phyloP scores from a whole-genome alignment of 2,113 vertebrate genomes.

The Syrrhaptes paradoxus region DNA sequence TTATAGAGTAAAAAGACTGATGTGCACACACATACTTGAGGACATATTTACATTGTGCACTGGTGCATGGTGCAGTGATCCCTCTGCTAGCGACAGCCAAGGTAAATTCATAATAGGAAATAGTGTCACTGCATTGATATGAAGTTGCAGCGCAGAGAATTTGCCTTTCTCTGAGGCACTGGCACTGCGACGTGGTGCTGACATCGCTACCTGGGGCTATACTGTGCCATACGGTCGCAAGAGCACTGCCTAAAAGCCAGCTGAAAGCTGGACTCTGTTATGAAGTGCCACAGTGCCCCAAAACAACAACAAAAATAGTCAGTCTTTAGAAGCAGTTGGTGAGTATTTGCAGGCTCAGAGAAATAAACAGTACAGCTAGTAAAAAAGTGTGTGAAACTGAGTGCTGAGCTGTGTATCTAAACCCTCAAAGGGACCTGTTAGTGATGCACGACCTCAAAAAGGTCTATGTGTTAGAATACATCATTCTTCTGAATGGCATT shows the following conservation, averaged over 20 bases:
- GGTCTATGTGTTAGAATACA: fast-evolving
- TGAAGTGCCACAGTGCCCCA: neutral
- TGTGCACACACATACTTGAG: neutral
- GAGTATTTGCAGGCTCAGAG: neutral
- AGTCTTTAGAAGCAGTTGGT: neutral
- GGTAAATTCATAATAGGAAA: slow-evolving; percentile 6
- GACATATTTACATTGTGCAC: slow-evolving; percentile 27
- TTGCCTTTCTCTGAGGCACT: neutral
- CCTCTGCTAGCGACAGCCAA: neutral
- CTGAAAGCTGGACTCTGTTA: neutral
- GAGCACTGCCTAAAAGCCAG: neutral
- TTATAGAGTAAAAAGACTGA: neutral
- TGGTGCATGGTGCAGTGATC: slow-evolving; percentile 1
- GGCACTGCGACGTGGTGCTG: neutral
- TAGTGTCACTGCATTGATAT: neutral
- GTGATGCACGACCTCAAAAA: neutral
- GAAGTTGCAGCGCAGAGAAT: neutral
- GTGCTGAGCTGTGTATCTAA: neutral
- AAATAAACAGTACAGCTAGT: neutral
- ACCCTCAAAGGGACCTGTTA: neutral
- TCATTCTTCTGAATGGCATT: neutral
- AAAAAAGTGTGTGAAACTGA: neutral
- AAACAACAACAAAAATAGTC: neutral
- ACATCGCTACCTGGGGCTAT: neutral
- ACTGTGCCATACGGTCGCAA: neutral